Evolutionary conservation across 2,113 vertebrate species (phyloP).

Genomic region (Aleadryas rufinucha): DNA sequence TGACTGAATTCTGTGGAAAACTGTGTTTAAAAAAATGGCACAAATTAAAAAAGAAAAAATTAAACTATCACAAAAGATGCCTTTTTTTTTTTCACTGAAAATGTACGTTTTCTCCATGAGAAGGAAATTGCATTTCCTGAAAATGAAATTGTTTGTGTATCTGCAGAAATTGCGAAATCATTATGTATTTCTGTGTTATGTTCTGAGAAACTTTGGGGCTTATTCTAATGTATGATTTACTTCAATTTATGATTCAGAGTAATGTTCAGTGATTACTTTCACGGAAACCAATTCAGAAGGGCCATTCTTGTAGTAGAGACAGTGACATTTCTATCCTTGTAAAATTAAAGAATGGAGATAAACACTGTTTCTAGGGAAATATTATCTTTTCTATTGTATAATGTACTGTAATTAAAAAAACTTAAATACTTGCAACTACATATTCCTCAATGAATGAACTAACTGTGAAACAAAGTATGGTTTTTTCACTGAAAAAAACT

Average conservation of each 20-base stretch:
- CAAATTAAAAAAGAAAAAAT: background rate
- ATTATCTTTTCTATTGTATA: conserved; percentile 27
- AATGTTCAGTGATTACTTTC: background rate
- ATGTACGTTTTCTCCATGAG: background rate
- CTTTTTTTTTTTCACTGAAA: background rate
- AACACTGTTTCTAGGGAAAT: conserved; percentile 19
- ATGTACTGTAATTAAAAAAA: conserved; percentile 12
- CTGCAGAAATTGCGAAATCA: background rate
- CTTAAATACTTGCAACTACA: background rate
- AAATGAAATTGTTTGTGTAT: background rate
- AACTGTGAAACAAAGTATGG: background rate
- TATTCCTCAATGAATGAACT: background rate
- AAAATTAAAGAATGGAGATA: background rate
- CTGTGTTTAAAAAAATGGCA: background rate
- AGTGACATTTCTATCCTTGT: conserved; percentile 17
- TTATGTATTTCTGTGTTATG: background rate
- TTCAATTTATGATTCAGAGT: background rate
- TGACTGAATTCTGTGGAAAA: background rate
- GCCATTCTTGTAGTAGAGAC: background rate
- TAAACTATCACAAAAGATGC: background rate
- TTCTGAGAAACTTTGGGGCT: background rate
- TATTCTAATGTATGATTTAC: background rate
- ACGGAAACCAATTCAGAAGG: conserved; percentile 13
- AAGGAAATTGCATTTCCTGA: background rate
- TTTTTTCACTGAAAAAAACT: background rate